Evolutionary conservation across 2,888 invertebrate genomes (phyloP).

Genomic region (Agrotis segetum): DNA sequence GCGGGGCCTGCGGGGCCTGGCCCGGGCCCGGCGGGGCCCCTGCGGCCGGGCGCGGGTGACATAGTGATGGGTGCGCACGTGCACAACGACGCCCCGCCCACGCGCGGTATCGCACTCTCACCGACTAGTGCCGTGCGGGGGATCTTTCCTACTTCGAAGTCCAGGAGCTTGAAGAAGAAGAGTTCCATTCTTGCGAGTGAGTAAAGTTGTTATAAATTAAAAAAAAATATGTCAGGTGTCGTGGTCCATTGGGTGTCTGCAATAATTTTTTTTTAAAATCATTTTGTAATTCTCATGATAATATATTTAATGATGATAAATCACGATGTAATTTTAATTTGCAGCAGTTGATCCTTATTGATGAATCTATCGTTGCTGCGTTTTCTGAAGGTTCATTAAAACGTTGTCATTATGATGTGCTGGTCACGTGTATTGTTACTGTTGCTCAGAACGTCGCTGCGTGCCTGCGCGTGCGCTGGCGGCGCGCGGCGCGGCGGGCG

Average conservation of each 20-base stretch:
- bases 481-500: constrained; percentile 76
- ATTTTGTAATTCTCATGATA: too few relatives aligned
- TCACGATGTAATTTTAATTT: not conserved
- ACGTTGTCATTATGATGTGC: not conserved
- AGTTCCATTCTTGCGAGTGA: constrained; percentile 94
- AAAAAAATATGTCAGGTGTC: too few relatives aligned
- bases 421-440: not conserved
- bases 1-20: constrained; percentile 1
- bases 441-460: constrained; percentile 73
- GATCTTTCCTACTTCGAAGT: constrained; percentile 91
- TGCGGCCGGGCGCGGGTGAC: constrained; percentile 39
- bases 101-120: constrained; percentile 73
- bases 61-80: constrained; percentile 58
- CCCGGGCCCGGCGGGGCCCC: constrained; percentile 9
- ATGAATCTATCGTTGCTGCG: too few relatives aligned
- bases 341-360: too few relatives aligned
- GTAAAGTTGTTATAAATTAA: not conserved
- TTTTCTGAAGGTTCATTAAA: too few relatives aligned
- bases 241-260: too few relatives aligned
- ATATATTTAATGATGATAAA: too few relatives aligned
- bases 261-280: too few relatives aligned
- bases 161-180: constrained; percentile 93
- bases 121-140: constrained; percentile 89
- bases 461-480: constrained; percentile 75
- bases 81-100: constrained; percentile 31